Evolutionary conservation across 2,888 invertebrate genomes (phyloP).

Genomic region (Phymatocera aterrima): DNA sequence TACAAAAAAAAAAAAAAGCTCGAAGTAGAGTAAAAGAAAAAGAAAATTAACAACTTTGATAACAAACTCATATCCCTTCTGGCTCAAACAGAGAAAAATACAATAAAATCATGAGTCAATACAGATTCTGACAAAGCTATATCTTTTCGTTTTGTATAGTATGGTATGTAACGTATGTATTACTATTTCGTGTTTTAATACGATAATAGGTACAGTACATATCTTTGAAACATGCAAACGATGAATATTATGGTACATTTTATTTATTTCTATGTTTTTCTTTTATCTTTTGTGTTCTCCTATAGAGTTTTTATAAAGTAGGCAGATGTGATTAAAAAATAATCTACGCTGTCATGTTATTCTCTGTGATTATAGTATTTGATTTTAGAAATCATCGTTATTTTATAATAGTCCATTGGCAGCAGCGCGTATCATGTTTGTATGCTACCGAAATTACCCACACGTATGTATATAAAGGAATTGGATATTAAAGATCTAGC

Average conservation of each 20-base stretch:
- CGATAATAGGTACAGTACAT: background rate
- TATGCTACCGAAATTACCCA: slow-evolving; percentile 10
- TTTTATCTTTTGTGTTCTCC: background rate
- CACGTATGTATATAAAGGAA: too few relatives aligned
- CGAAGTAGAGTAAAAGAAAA: background rate
- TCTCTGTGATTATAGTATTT: background rate
- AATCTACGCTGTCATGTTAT: slow-evolving; percentile 24
- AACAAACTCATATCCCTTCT: slow-evolving; percentile 1
- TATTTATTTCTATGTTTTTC: background rate
- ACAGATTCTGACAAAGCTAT: slow-evolving; percentile 4
- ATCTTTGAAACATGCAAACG: background rate
- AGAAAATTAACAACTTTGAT: background rate
- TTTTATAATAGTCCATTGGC: background rate
- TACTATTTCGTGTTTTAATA: background rate
- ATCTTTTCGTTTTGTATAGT: background rate
- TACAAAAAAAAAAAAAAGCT: background rate
- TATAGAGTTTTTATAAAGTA: background rate
- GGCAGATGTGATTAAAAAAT: slow-evolving; percentile 20
- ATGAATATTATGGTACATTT: background rate
- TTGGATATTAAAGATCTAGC: slow-evolving; percentile 15
- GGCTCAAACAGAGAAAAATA: slow-evolving; percentile 1
- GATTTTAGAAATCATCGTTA: slow-evolving; percentile 10
- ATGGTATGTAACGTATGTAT: background rate
- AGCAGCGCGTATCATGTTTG: too few relatives aligned
- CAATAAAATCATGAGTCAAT: background rate